These are phyloP conservation scores for Lepilemur ruficaudatus DNA, from an alignment of 2,797 vertebrate genomes.

Conservation along the genomic window DNA sequence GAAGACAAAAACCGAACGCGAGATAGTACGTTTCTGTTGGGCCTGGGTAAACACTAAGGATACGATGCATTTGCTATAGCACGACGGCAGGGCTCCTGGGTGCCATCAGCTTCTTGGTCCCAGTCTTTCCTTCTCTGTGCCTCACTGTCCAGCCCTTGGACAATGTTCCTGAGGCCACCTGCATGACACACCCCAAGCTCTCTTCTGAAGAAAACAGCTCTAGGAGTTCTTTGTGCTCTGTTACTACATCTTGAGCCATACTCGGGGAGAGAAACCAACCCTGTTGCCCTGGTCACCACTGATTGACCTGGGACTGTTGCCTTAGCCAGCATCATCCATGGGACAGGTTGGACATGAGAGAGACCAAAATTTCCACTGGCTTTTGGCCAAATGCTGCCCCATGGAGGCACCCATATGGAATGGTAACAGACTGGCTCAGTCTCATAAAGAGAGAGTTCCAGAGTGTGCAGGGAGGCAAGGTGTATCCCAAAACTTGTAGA, in stretches of 20 bases:
- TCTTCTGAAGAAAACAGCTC: not conserved
- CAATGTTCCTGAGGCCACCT: not conserved
- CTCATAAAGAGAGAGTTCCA: not conserved
- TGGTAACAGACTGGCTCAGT: not conserved
- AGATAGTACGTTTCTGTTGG: not conserved
- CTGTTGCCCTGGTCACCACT: not conserved
- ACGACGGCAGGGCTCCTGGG: not conserved
- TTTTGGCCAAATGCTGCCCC: not conserved
- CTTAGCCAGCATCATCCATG: not conserved
- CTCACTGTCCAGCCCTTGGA: not conserved
- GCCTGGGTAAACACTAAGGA: not conserved
- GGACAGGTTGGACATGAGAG: not conserved
- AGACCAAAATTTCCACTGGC: not conserved
- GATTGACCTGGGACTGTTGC: not conserved
- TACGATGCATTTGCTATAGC: not conserved
- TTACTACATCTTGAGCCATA: not conserved
- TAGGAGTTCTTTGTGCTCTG: not conserved
- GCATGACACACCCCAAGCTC: not conserved
- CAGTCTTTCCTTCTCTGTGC: not conserved
- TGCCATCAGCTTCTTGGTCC: not conserved
- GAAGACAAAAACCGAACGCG: not conserved
- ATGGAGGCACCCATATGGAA: not conserved
- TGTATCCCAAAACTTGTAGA: not conserved
- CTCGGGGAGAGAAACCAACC: not conserved
- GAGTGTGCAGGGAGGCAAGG: too few species aligned